Conservation (phyloP, 2,888 invertebrate genomes). For the Panopea generosa region DNA sequence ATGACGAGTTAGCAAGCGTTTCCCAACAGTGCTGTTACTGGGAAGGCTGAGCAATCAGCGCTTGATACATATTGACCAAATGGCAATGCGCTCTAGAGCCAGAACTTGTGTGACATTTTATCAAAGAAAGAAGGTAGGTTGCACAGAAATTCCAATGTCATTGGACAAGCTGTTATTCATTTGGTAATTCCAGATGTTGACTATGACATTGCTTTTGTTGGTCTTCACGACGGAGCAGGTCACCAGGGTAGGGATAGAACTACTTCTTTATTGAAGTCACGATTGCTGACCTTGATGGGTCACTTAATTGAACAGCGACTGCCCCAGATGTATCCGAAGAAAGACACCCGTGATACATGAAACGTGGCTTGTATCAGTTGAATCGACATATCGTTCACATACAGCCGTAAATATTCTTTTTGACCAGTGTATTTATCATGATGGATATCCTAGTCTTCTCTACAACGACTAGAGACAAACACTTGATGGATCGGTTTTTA, state of each 20-base stretch:
- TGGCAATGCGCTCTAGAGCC: background rate
- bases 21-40: background rate
- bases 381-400: background rate
- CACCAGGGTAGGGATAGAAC: slow-evolving; percentile 47
- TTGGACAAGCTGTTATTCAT: background rate
- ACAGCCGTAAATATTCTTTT: background rate
- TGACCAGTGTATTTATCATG: background rate
- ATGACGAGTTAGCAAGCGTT: background rate
- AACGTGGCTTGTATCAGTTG: background rate
- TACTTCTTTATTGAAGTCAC: background rate
- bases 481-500: slow-evolving; percentile 2
- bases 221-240: slow-evolving; percentile 13
- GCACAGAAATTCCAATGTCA: background rate
- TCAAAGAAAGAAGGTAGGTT: background rate
- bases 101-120: background rate
- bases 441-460: background rate
- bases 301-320: slow-evolving; percentile 3
- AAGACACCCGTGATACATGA: background rate
- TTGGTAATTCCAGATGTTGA: background rate
- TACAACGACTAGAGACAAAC: slow-evolving; percentile 20
- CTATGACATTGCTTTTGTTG: slow-evolving; percentile 1
- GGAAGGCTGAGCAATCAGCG: background rate
- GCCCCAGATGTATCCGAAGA: slow-evolving; percentile 13
- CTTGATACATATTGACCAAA: background rate
- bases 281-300: slow-evolving; percentile 33